Base-by-base conservation (phyloP, 2,888 invertebrate species). In the Ophraella communa region DNA sequence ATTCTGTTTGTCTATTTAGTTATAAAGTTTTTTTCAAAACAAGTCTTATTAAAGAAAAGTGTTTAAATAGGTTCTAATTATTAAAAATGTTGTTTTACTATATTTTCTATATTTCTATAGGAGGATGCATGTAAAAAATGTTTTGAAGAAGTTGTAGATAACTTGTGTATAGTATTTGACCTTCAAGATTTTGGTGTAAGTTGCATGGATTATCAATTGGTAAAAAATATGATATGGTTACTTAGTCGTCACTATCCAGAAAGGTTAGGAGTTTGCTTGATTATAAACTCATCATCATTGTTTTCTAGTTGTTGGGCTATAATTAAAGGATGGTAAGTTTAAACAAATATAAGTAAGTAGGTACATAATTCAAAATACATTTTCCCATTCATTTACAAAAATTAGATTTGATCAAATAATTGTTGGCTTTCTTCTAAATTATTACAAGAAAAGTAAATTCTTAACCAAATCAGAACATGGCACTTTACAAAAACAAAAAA, bases 201-300 rank as follows among this genome's bases (percentile, higher is more conserved):
- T 45, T 91, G 91, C 76, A 92, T 93, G 91, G 92, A 93, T 77
- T 92, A 92, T 79, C 91, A 91, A 79, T 85, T 92, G 66, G 85
- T 92, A 11, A 92, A 92, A 80, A 92, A 91, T 78, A 83, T 93
- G 33, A 91, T 92, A 68, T 91, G 91, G 91, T 80, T 92, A 39
- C 84, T 92, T 10, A 89, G 90, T 74, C 86, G 89, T 67, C 91
- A 92, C 77, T 93, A 91, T 78, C 92, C 92, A 0, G 93, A 93
- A 78, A 83, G 92, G 27, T 84, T 93, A 59, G 93, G 93, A 0
- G 85, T 91, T 35, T 92, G 92, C 74, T 84, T 93, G 42, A 88
- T 93, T 61, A 86, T 91, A 58, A 92, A 92, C 81, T 86, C 92
- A 1, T 91, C 92, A 1, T 81, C 88, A 1, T 84, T 93, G 61